Evolutionary conservation across 2,113 vertebrate species (phyloP).

Genomic region (Coptodon bakossiorum): DNA sequence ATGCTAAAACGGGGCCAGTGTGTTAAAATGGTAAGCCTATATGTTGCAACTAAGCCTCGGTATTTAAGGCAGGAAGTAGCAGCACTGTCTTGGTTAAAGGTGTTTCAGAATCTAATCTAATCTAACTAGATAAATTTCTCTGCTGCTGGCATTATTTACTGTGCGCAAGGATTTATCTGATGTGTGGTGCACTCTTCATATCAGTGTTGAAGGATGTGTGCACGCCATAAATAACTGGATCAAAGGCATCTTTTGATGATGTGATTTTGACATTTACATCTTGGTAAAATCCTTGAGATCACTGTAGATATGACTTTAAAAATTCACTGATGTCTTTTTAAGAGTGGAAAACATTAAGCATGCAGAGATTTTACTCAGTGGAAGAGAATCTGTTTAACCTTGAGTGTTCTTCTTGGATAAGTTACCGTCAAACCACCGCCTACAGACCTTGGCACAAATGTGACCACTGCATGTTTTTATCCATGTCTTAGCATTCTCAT

Average conservation of each 20-base stretch:
- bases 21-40: not conserved
- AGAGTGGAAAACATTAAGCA: not conserved
- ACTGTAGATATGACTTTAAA: not conserved
- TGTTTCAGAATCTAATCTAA: not conserved
- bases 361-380: not conserved
- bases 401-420: not conserved
- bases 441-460: not conserved
- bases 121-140: not conserved
- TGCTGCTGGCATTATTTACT: not conserved
- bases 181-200: not conserved
- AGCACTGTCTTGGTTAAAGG: not conserved
- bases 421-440: not conserved
- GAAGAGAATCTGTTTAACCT: not conserved
- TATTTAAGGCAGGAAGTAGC: not conserved
- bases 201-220: not conserved
- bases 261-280: not conserved
- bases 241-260: not conserved
- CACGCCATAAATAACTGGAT: not conserved
- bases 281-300: not conserved
- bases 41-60: not conserved
- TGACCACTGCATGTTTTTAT: not conserved
- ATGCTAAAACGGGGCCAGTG: not conserved
- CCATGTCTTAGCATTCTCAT: not conserved
- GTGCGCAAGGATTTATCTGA: not conserved
- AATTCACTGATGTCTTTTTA: not conserved